Percentiles rank a stretch among this genome's conserved stretches.
These are phyloP conservation scores for Pandemis corylana DNA, from an alignment of 2,888 invertebrate genomes.

Conservation along the genomic window DNA sequence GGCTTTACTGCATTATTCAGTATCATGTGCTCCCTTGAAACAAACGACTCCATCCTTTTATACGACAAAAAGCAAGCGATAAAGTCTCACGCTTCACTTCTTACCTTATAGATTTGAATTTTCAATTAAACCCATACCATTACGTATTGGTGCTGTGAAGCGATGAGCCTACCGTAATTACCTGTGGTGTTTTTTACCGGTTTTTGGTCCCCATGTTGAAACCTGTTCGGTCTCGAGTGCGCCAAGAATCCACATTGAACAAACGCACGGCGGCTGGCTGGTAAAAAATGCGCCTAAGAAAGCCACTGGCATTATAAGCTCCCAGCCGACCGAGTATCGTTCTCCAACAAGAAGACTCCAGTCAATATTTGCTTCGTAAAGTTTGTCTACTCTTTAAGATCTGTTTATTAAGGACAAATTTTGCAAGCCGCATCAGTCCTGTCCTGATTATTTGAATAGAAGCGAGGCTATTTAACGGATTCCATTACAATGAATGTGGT, in stretches of 20 bases:
- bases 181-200: conserved; percentile 79
- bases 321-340: conserved; percentile 54
- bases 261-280: conserved; percentile 65
- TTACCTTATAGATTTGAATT: conserved; percentile 46
- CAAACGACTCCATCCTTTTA: conserved; percentile 42
- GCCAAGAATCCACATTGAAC: conserved; percentile 74
- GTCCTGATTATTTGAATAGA: conserved; percentile 50
- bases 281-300: conserved; percentile 71
- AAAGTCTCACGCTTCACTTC: conserved; percentile 43
- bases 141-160: conserved; percentile 65
- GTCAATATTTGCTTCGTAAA: conserved; percentile 55
- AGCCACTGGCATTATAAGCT: conserved; percentile 67
- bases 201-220: conserved; percentile 74
- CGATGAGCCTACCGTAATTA: conserved; percentile 77
- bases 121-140: conserved; percentile 59
- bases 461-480: conserved; percentile 26
- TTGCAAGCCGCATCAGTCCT: conserved; percentile 40
- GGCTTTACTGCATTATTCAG: conserved; percentile 40
- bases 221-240: conserved; percentile 78
- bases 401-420: conserved; percentile 50
- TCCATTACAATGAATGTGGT: conserved; percentile 43
- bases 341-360: conserved; percentile 53
- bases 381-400: conserved; percentile 52
- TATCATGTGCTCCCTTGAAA: conserved; percentile 34
- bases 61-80: conserved; percentile 38